phyloP scores from a whole-genome alignment of 2,888 invertebrate genomes.

The Drosophila setosimentum region DNA sequence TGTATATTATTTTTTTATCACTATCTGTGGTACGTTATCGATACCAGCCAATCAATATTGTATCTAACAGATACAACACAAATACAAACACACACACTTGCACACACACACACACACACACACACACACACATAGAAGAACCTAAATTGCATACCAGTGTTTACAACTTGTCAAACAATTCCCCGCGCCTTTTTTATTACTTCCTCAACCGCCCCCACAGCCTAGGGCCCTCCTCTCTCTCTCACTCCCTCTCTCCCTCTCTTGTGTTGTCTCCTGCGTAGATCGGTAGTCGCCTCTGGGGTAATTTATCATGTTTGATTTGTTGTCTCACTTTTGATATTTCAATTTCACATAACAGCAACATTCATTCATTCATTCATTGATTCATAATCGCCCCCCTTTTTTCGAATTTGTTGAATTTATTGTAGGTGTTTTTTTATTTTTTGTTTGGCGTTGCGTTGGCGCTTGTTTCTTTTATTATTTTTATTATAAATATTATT shows the following conservation, averaged over 20 bases:
- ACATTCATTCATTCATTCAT: conserved; percentile 68
- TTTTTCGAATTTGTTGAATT: conserved; percentile 69
- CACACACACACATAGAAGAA: conserved; percentile 25
- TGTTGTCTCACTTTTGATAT: conserved; percentile 71
- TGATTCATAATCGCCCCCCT: conserved; percentile 70
- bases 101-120: conserved; percentile 17
- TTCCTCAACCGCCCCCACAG: conserved; percentile 6
- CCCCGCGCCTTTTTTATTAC: conserved; percentile 27
- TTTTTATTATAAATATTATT: conserved; percentile 8
- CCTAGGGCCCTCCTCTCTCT: conserved; percentile 4
- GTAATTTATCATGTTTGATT: conserved; percentile 80
- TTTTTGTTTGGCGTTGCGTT: background rate
- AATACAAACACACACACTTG: conserved; percentile 17
- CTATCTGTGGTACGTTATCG: conserved; percentile 47
- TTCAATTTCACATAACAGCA: conserved; percentile 65
- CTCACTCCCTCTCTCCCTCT: background rate
- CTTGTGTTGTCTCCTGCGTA: conserved; percentile 34
- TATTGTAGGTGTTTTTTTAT: conserved; percentile 49
- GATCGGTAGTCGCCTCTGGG: conserved; percentile 49
- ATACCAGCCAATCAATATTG: conserved; percentile 69
- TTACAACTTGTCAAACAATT: conserved; percentile 72
- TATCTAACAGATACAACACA: conserved; percentile 70
- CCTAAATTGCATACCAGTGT: conserved; percentile 77
- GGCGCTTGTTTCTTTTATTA: conserved; percentile 32
- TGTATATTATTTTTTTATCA: conserved; percentile 31